Evolutionary conservation across 1,140 invertebrate species (phyloP), one percentile per base, ranked within the genome.

Genomic region (Euborellia annulipes): DNA sequence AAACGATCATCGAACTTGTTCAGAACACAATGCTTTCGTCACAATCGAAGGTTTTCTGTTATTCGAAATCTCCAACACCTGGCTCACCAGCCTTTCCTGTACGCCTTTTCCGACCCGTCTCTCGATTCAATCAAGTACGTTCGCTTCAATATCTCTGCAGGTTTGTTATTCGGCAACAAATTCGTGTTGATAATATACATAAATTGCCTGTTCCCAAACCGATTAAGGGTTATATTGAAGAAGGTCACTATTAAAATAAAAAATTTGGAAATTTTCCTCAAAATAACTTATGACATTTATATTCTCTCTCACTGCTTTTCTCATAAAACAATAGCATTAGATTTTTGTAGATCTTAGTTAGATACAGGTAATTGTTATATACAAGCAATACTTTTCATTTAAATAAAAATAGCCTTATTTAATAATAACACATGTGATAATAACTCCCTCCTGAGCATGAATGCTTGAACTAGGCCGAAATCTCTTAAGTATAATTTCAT

Each of bases 101-200:
- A 23, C 69, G 78, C 43, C 61, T 86, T n/a, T 79, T 76, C 27
- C 80, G 79, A 59, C 82, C 83, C 16, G 67, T 86, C 9, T 85
- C 82, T 40, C 66, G 82, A 45, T 85, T 83, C 54, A 75, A 71
- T 17, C 71, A 82, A 61, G 78, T 85, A 40, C 69, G 76, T 49
- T 75, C 78, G 41, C 62, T 87, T 47, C 78, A 82, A 58, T 78
- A 82, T 62, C 63, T 86, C 17, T 84, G 82, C 56, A 67, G 82
- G 42, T 82, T 85, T 64, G 77, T 83, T 16, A 82, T 87, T 47
- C 65, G 82, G 54, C 76, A 82, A 52, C 72, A 77, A 61, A 76
- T 73, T 44, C 65, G 76, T 50, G 62, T 76, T 48, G 78, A 83
- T 56, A 75, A 84, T 56, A 79, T 85, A 56, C 69, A 78, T 49